Conservation (phyloP, 2,113 vertebrate species). For the Elgaria multicarinata region DNA sequence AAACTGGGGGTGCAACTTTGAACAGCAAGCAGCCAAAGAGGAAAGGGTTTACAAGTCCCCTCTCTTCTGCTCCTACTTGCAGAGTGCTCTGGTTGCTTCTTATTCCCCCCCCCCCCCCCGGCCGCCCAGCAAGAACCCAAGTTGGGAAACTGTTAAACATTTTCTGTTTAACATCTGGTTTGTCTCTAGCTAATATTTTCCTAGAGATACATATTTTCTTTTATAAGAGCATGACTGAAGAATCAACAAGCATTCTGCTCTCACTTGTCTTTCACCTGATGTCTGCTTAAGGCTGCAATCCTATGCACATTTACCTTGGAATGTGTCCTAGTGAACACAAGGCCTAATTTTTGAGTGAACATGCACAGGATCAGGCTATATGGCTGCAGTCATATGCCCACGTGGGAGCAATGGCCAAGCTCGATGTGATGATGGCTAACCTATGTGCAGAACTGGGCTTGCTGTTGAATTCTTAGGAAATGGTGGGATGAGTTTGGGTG, state of each 20-base stretch:
- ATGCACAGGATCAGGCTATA: neutral
- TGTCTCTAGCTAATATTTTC: neutral
- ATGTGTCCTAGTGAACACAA: neutral
- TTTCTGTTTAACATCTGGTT: neutral
- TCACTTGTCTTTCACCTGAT: neutral
- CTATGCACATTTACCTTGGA: neutral
- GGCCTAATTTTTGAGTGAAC: neutral
- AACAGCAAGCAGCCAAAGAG: neutral
- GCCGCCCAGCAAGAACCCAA: neutral
- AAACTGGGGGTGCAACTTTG: neutral
- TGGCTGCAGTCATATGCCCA: neutral
- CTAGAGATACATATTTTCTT: constrained; percentile 21
- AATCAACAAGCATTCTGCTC: neutral
- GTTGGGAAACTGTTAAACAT: neutral
- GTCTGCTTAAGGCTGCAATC: neutral
- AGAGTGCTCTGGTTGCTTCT: neutral
- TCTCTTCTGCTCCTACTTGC: neutral
- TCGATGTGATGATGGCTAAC: neutral
- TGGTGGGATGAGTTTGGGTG: neutral
- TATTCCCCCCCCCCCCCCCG: too few species aligned
- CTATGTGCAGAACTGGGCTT: neutral
- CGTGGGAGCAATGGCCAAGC: neutral
- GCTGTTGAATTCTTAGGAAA: neutral
- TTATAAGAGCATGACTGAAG: neutral
- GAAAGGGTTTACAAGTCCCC: neutral